Evolutionary conservation across 2,113 vertebrate species (phyloP), one percentile per base, ranked within the genome.

Genomic region (Pandion haliaetus): DNA sequence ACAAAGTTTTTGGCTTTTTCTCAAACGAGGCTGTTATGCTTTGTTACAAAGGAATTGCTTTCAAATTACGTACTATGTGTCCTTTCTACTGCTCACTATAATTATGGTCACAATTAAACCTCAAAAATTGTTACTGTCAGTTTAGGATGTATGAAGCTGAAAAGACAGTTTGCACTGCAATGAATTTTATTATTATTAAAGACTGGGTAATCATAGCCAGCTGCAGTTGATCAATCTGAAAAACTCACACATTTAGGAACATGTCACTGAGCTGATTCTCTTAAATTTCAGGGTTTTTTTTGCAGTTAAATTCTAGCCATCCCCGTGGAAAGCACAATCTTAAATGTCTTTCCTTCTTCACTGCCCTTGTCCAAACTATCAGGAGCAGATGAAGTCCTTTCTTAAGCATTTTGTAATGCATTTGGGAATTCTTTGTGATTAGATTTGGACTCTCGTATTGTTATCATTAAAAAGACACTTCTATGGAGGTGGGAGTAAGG

Each of bases 41-140:
- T 63, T 86, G 5, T 63, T 71, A 81, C 11, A 81, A 88, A 92
- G 24, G 18, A 86, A 86, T 74, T 97, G n/a, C 65, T 57, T 49
- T 67, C 23, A 82, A 88, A 79, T 88, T 29, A 92, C 72, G 38
- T 78, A 61, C 63, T 95, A 29, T 58, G 38, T 73, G 12, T 47
- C 81, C 25, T 20, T 92, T 88, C 38, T 57, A 12, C 24, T 36
- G 40, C 52, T 93, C 47, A 29, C 90, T 95, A 61, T 95, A 96
- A 96, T 94, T 95, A 90, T 4, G 5, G 74, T 52, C 67, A 84
- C 69, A 95, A 97, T 78, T 93, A 93, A 88, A 88, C 24, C 72
- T 82, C 95, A 83, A 50, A 94, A 96, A 84, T 79, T 90, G 72
- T 92, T 92, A 58, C 82, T 82, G 72, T 76, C 59, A 82, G 26